Percentiles rank a stretch among this genome's conserved stretches.
phyloP scores from a whole-genome alignment of 2,888 invertebrate genomes.

The Pseudanteris insignis region DNA sequence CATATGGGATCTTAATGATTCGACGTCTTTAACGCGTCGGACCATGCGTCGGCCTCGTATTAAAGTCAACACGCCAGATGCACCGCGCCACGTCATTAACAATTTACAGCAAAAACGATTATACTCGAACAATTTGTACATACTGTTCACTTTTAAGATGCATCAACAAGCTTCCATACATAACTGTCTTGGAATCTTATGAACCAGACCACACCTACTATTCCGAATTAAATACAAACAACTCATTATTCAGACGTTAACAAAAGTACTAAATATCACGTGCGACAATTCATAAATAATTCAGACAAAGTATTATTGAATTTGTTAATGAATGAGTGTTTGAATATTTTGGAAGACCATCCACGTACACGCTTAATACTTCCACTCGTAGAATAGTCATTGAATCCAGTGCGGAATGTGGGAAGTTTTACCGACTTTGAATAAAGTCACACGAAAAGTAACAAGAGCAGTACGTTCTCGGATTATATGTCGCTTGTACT shows the following conservation, averaged over 20 bases:
- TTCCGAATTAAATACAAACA: slow-evolving; percentile 13
- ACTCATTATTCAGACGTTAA: slow-evolving; percentile 19
- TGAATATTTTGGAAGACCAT: not conserved
- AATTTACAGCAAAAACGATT: slow-evolving; percentile 61
- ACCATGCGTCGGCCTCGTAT: slow-evolving; percentile 34
- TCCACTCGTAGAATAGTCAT: slow-evolving; percentile 25
- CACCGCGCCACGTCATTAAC: slow-evolving; percentile 57
- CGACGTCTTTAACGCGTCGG: slow-evolving; percentile 31
- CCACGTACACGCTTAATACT: slow-evolving; percentile 4
- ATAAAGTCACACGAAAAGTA: slow-evolving; percentile 18
- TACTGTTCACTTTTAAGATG: slow-evolving; percentile 49
- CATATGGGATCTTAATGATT: slow-evolving; percentile 17
- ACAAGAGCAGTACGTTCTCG: slow-evolving; percentile 37
- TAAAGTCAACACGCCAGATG: slow-evolving; percentile 58
- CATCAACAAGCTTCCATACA: slow-evolving; percentile 36
- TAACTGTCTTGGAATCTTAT: slow-evolving; percentile 30
- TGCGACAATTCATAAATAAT: not conserved
- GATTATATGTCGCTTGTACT: slow-evolving; percentile 55
- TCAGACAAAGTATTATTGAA: not conserved
- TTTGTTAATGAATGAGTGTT: slow-evolving; percentile 11
- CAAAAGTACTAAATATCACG: not conserved
- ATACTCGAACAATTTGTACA: slow-evolving; percentile 60
- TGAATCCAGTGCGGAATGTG: slow-evolving; percentile 19
- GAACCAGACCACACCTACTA: slow-evolving; percentile 28
- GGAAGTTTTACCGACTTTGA: slow-evolving; percentile 14